phyloP scores from a whole-genome alignment of 2,888 invertebrate genomes.

The Dryomyza anilis region DNA sequence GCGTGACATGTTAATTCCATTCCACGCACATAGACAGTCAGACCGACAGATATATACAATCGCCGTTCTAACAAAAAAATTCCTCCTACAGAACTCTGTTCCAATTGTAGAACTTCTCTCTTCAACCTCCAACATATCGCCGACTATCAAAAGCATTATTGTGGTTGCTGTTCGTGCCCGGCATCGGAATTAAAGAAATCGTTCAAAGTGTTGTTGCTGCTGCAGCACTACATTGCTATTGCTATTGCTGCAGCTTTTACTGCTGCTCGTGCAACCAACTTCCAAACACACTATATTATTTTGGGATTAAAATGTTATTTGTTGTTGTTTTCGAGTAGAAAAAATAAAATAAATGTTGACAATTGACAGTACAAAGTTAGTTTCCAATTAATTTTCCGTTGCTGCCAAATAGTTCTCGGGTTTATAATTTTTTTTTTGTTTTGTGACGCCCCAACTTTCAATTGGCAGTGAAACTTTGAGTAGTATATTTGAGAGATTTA shows the following conservation, averaged over 20 bases:
- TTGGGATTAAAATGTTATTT: constrained; percentile 5
- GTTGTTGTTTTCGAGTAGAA: not conserved
- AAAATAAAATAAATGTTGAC: not conserved
- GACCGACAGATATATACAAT: too few relatives aligned
- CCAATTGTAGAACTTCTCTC: too few relatives aligned
- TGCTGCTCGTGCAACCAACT: not conserved
- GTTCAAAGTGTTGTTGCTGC: not conserved
- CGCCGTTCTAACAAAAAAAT: too few relatives aligned
- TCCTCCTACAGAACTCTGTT: too few relatives aligned
- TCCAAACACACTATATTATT: not conserved
- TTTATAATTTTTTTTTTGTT: not conserved
- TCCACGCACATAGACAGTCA: too few relatives aligned
- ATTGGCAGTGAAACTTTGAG: not conserved
- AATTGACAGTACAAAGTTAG: constrained; percentile 15
- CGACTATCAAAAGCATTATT: too few relatives aligned
- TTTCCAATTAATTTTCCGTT: constrained; percentile 4
- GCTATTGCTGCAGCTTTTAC: not conserved
- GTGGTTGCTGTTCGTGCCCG: not conserved
- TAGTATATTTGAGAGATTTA: not conserved
- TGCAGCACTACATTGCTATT: not conserved
- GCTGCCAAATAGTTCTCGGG: too few relatives aligned
- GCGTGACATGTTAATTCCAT: too few relatives aligned
- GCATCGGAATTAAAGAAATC: not conserved
- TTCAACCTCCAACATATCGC: too few relatives aligned
- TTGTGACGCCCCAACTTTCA: too few relatives aligned